Conservation (phyloP, 2,797 vertebrate genomes). For the Pelodytes ibericus region DNA sequence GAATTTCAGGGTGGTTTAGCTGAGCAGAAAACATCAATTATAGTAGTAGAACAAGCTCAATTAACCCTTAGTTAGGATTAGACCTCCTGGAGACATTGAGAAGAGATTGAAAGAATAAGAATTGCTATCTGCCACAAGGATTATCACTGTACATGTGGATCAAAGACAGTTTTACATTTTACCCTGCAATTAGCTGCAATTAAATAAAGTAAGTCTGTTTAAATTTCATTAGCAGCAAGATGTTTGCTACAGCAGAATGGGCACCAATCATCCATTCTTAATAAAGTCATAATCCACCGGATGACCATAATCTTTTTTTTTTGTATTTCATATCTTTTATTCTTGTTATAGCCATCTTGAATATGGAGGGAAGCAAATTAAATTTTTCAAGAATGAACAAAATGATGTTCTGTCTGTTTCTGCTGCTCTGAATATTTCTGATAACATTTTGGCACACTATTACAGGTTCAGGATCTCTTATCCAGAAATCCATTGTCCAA, state of each 20-base stretch:
- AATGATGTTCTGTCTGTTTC: conserved; percentile 65
- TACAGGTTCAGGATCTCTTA: too few species aligned
- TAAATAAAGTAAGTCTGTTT: conserved; percentile 99
- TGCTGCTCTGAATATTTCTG: conserved; percentile 81
- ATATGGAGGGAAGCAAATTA: conserved; percentile 76
- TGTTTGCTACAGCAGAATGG: conserved; percentile 94
- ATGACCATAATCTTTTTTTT: conserved; percentile 93
- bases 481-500: too few species aligned
- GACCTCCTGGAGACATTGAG: conserved; percentile 87
- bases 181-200: conserved; percentile 96
- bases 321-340: conserved; percentile 76
- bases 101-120: conserved; percentile 83
- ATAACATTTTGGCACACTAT: conserved; percentile 99
- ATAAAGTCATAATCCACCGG: conserved; percentile 99
- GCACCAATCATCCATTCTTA: conserved; percentile 98
- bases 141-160: conserved; percentile 91
- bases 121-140: conserved; percentile 94
- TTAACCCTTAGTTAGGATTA: conserved; percentile 88
- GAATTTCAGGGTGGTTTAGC: conserved; percentile 71
- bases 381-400: conserved; percentile 65
- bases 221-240: conserved; percentile 98
- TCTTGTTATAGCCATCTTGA: conserved; percentile 72
- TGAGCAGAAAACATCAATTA: conserved; percentile 79
- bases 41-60: conserved; percentile 76
- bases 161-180: conserved; percentile 95